Base-by-base conservation (phyloP, 92 coral and sea anemone genomes). In the Phymanthus crucifer region DNA sequence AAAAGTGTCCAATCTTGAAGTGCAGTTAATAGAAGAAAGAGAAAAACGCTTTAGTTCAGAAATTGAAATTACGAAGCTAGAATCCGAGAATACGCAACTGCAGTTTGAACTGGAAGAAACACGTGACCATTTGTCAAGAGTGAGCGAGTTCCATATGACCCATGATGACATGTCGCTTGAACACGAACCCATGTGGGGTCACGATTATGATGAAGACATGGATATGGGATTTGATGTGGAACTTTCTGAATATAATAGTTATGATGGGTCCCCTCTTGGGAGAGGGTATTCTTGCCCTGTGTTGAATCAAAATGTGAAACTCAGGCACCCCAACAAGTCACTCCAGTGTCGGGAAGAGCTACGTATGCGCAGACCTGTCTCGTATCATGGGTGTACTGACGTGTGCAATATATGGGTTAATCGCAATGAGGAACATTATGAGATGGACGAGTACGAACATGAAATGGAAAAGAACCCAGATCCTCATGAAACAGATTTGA, bases 361-460 rank as follows among this genome's bases (percentile, higher is more conserved):
- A 38, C 40, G 72, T n/a, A 58, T 61, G 72, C 46, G 81, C 72
- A 77, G 81, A 64, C 81, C 81, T 32, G 81, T 77, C 24, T 77
- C 81, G 9, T 77, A 77, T 19, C 81, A 77, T 17, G 81, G 81
- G 7, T 32, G 52, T 72, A 45, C 75, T 36, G 32, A 40, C 11
- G n/a, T 88, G 26, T 67, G 86, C 2, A 69, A 66, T 14, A 74
- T 83, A 58, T 89, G 93, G 93, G 74, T 61, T 38, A 83, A 71
- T 18, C 75, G 88, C 29, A 89, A 89, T 58, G 72, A 75, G 24
- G 87, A 86, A 29, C 88, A 81, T 76, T 89, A 86, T 80, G 93
- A 89, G 73, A 81, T 89, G 75, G 93, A 89, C 80, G 90, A 89
- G 64, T 89, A 89, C 74, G 93, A 89, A 50, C 48, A 77, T 71